These are phyloP conservation scores for Bursaphelenchus mucronatus DNA, from an alignment of 1,140 invertebrate genomes.

Conservation along the genomic window DNA sequence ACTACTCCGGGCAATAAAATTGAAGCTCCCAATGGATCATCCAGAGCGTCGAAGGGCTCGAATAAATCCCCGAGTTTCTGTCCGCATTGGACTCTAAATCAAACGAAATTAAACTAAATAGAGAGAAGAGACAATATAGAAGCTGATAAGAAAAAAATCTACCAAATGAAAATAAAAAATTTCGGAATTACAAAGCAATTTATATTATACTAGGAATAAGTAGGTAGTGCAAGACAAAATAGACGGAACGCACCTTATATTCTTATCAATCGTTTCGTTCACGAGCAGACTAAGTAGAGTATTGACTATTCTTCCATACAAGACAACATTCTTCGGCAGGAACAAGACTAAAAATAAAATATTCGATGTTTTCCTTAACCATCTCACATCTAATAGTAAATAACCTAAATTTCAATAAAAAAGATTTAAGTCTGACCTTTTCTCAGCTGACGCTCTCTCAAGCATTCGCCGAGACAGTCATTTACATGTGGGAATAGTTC, in stretches of 20 bases:
- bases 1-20: constrained; percentile 16
- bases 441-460: background rate
- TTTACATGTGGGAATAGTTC: constrained; percentile 10
- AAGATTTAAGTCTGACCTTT: constrained; percentile 2
- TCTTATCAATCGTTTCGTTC: background rate
- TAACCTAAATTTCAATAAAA: background rate
- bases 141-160: too few species aligned
- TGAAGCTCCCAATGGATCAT: background rate
- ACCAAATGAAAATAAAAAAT: too few species aligned
- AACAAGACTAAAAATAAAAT: constrained; percentile 13
- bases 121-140: too few species aligned
- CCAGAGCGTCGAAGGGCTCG: background rate
- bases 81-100: background rate
- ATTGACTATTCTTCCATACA: constrained; percentile 10
- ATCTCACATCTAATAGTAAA: too few species aligned
- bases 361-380: too few species aligned
- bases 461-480: background rate
- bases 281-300: background rate
- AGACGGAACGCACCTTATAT: too few species aligned
- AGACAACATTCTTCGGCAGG: background rate
- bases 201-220: too few species aligned
- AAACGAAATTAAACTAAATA: too few species aligned
- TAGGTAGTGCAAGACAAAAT: too few species aligned
- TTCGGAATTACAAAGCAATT: too few species aligned
- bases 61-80: background rate